phyloP scores from a whole-genome alignment of 1,140 invertebrate genomes.

The Plutomurus gul region DNA sequence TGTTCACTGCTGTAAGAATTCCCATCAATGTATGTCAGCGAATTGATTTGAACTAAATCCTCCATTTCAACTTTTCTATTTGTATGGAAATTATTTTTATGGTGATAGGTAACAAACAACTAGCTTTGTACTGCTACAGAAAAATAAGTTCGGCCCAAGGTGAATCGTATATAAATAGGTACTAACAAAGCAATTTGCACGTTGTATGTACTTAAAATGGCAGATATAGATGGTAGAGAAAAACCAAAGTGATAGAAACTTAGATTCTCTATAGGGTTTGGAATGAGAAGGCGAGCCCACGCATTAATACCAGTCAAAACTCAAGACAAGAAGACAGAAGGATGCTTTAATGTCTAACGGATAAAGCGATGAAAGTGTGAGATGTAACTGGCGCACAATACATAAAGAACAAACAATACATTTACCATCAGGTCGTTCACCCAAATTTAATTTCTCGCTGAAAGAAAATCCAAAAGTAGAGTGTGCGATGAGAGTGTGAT shows the following conservation, averaged over 20 bases:
- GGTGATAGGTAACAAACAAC: too few relatives aligned
- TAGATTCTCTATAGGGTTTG: background rate
- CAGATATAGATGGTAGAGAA: background rate
- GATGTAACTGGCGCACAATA: background rate
- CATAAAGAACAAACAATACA: background rate
- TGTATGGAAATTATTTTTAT: too few relatives aligned
- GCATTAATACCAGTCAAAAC: slow-evolving; percentile 12
- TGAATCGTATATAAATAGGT: too few relatives aligned
- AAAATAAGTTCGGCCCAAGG: too few relatives aligned
- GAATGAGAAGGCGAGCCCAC: slow-evolving; percentile 9
- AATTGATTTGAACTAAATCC: too few relatives aligned
- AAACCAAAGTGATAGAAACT: background rate
- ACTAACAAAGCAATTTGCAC: too few relatives aligned
- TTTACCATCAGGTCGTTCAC: background rate
- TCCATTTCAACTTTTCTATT: too few relatives aligned
- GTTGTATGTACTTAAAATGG: too few relatives aligned
- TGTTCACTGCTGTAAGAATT: too few relatives aligned
- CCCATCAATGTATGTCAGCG: too few relatives aligned
- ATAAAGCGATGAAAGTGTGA: background rate
- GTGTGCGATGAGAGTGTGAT: background rate
- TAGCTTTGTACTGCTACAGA: too few relatives aligned
- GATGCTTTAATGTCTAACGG: background rate
- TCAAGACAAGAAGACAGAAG: background rate
- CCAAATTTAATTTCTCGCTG: slow-evolving; percentile 7
- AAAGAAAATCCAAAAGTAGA: background rate